Conservation (phyloP, 2,113 vertebrate genomes). For the Vulpes vulpes region DNA sequence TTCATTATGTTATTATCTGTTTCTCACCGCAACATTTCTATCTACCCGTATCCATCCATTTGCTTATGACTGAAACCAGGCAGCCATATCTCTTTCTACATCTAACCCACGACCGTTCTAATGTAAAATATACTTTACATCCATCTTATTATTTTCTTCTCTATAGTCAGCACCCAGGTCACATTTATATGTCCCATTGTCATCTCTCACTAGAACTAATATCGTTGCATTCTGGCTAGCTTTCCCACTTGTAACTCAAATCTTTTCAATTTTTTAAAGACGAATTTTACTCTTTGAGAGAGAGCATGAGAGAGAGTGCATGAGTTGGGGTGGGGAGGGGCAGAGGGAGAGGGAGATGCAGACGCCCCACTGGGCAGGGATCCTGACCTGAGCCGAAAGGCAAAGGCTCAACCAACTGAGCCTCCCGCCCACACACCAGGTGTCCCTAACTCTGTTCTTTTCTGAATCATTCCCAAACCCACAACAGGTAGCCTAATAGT, state of each 20-base stretch:
- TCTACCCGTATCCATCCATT: background rate
- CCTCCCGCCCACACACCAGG: background rate
- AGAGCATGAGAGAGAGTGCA: background rate
- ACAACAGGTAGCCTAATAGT: background rate
- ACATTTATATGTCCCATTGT: background rate
- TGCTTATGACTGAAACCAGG: background rate
- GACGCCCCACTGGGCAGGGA: background rate
- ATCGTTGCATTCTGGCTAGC: background rate
- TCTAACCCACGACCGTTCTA: background rate
- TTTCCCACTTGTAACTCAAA: background rate
- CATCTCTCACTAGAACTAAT: background rate
- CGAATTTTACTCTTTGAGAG: background rate
- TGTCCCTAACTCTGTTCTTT: background rate
- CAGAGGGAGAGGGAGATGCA: background rate
- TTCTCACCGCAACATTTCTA: background rate
- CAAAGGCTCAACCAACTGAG: background rate
- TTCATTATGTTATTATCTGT: background rate
- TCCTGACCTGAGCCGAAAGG: background rate
- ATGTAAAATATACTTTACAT: background rate
- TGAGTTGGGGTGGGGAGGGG: background rate
- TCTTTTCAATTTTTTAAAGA: background rate
- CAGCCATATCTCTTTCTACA: background rate
- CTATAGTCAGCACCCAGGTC: background rate
- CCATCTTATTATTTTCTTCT: slow-evolving; percentile 5
- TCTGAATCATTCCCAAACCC: background rate